These are phyloP conservation scores for Mirza zaza DNA, from an alignment of 2,113 vertebrate species.

Conservation along the genomic window DNA sequence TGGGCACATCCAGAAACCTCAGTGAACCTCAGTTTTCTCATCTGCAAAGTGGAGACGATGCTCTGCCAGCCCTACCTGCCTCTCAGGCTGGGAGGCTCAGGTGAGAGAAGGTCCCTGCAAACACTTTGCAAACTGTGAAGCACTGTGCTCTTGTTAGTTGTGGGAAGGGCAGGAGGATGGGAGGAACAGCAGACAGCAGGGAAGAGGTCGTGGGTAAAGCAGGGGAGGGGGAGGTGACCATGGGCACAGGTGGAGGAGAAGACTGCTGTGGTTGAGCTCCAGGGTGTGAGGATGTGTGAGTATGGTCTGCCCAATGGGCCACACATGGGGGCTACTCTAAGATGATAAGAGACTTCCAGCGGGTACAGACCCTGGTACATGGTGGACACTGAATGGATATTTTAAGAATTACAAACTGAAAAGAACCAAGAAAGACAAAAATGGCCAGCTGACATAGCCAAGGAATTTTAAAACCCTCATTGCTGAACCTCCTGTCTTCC, in stretches of 20 bases:
- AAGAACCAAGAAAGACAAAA: neutral
- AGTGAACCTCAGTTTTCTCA: neutral
- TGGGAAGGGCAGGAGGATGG: neutral
- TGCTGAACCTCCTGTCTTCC: neutral
- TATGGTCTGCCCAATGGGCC: neutral
- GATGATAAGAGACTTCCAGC: neutral
- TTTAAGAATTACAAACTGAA: neutral
- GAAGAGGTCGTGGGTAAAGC: accelerated
- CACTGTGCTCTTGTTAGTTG: accelerated
- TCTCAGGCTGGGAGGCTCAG: neutral
- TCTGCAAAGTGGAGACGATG: neutral
- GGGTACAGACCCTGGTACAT: neutral
- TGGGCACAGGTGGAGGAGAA: neutral
- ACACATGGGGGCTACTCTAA: accelerated
- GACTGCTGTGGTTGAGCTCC: neutral
- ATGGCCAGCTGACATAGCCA: neutral
- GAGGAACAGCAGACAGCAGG: accelerated
- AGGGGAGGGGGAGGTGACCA: neutral
- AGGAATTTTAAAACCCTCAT: neutral
- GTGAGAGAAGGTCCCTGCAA: neutral
- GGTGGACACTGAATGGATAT: accelerated
- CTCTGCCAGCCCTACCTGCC: accelerated
- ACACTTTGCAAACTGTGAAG: neutral
- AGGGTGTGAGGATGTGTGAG: neutral
- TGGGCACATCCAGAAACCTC: neutral